Base-by-base conservation (phyloP, 2,797 vertebrate genomes). In the Nothura maculosa region DNA sequence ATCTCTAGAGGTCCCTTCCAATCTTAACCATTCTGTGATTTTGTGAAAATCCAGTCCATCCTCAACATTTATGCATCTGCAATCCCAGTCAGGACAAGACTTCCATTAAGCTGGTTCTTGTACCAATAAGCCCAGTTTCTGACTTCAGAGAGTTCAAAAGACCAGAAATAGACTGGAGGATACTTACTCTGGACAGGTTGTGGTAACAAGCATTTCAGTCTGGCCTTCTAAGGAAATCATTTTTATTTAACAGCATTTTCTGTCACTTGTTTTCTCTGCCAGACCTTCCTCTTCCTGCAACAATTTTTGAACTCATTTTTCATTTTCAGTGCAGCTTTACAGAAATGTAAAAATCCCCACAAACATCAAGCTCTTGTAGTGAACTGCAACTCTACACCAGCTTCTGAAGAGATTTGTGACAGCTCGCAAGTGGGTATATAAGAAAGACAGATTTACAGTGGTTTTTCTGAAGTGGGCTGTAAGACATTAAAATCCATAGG, bases 391-490 rank as follows among this genome's bases (percentile, higher is more conserved):
- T 58, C 69, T 85, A 52, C 22, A 72, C 36, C 34, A 66, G 20
- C 28, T 81, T 93, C 63, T 72, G 61, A 89, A 89, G 58, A 72
- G 15, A 17, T 77, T 75, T 89, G 54, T 91, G 70, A 50, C 58
- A 85, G 73, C 73, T 83, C 73, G 38, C 10, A 78, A 81, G 42
- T 43, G 42, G n/a, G 9, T 83, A 18, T 64, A 24, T 12, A 75
- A 78, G 57, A 89, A 64, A 67, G 43, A 58, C 55, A 85, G 78
- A 85, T 75, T 62, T 62, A 43, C 75, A 96, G 85, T 70, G 73
- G 60, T 89, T 62, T 55, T 82, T 92, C 62, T 76, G 63, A 17
- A 77, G 28, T 52, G 69, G 62, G 30, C 50, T 90, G 50, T 50
- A 83, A 54, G 79, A 61, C 45, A 55, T 55, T 68, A 77, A 85